Percentiles rank a stretch among this genome's conserved stretches.
phyloP scores from a whole-genome alignment of 2,888 invertebrate genomes.

The Ectobius pallidus region DNA sequence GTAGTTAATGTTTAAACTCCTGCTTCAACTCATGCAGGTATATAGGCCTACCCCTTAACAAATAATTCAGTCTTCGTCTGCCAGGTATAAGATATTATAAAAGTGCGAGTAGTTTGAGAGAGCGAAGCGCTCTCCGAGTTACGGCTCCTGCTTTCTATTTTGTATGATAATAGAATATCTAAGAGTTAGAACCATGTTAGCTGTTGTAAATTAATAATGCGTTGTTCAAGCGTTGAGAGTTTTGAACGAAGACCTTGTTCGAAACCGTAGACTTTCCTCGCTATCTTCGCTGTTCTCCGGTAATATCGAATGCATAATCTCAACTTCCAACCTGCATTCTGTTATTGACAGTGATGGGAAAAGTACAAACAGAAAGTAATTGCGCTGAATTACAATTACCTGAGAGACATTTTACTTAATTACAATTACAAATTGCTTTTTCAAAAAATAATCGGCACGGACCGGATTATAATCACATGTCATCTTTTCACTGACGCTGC shows the following conservation, averaged over 20 bases:
- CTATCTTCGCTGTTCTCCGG: background rate
- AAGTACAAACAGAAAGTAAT: too few species aligned
- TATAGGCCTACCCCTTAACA: conserved; percentile 35
- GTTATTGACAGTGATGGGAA: too few species aligned
- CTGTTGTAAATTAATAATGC: conserved; percentile 42
- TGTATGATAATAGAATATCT: conserved; percentile 45
- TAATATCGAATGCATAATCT: too few species aligned
- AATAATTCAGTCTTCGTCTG: conserved; percentile 40
- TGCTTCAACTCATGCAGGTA: conserved; percentile 39
- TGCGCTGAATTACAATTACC: too few species aligned
- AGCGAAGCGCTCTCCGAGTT: conserved; percentile 3
- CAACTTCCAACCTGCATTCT: too few species aligned
- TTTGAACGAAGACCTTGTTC: conserved; percentile 25
- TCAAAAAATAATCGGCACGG: too few species aligned
- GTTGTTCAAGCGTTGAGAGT: conserved; percentile 34
- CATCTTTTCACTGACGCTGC: too few species aligned
- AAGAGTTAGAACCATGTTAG: conserved; percentile 43
- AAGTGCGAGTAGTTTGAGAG: conserved; percentile 32
- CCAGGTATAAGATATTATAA: conserved; percentile 43
- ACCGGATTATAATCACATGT: too few species aligned
- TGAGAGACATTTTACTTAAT: too few species aligned
- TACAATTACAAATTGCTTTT: too few species aligned
- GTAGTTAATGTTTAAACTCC: conserved; percentile 43
- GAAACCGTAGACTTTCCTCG: conserved; percentile 15
- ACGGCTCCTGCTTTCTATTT: conserved; percentile 38